Evolutionary conservation across 2,888 invertebrate genomes (phyloP).

Genomic region (Ennomos fuscantarius): DNA sequence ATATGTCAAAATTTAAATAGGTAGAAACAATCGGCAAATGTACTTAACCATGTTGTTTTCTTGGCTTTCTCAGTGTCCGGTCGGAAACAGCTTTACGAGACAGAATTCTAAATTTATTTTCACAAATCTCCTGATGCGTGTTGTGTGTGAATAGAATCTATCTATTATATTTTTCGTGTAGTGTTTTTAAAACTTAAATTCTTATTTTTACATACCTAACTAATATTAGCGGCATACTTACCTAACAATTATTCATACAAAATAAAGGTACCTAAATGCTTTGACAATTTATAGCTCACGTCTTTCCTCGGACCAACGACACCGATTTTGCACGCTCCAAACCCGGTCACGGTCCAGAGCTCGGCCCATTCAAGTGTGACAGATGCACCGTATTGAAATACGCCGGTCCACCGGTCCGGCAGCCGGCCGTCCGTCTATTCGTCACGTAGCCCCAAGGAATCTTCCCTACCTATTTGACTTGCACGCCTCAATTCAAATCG

Average conservation of each 20-base stretch:
- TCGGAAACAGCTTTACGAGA: no score
- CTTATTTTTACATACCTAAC: no score
- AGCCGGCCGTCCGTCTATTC: conserved; percentile 64
- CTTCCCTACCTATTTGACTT: conserved; percentile 68
- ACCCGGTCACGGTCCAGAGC: conserved; percentile 63
- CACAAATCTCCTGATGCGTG: no score
- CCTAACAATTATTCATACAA: background rate
- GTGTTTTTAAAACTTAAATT: no score
- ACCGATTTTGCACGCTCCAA: conserved; percentile 66
- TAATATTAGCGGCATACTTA: no score
- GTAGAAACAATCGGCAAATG: no score
- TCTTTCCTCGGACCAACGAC: conserved; percentile 52
- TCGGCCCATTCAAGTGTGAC: conserved; percentile 56
- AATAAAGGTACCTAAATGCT: conserved; percentile 17
- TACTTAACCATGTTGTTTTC: no score
- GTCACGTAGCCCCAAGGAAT: conserved; percentile 68
- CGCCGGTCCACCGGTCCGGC: conserved; percentile 32
- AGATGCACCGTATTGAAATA: conserved; percentile 79
- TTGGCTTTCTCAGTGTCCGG: no score
- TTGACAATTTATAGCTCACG: conserved; percentile 35
- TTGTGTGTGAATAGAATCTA: no score
- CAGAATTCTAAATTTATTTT: no score
- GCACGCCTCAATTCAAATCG: conserved; percentile 53
- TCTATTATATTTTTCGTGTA: no score
- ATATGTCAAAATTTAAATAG: no score